These are phyloP conservation scores for Ennomos quercinarius DNA, from an alignment of 2,888 invertebrate genomes.

Conservation along the genomic window DNA sequence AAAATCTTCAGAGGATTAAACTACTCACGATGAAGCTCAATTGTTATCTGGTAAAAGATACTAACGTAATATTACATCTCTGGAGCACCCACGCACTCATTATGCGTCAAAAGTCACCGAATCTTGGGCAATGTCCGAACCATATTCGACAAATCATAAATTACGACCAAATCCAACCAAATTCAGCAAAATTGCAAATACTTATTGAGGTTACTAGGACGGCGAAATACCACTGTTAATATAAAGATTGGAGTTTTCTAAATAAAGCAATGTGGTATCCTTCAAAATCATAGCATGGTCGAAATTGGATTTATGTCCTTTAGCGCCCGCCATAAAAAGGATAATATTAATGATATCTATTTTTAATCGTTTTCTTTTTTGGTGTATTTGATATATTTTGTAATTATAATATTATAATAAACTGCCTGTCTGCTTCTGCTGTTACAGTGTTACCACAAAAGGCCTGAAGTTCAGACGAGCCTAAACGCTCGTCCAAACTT, in stretches of 20 bases:
- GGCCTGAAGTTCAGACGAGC: too few relatives aligned
- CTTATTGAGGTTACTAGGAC: conserved; percentile 39
- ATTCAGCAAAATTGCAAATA: conserved; percentile 46
- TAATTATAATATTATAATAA: too few relatives aligned
- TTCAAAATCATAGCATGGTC: conserved; percentile 6
- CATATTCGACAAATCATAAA: conserved; percentile 51
- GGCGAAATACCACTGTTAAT: conserved; percentile 26
- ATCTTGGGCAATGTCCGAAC: conserved; percentile 69
- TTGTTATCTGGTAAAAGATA: conserved; percentile 61
- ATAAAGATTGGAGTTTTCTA: conserved; percentile 35
- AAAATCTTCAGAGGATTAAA: conserved; percentile 30
- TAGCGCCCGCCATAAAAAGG: background rate
- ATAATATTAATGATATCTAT: too few relatives aligned
- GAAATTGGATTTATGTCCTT: background rate
- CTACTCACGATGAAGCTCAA: conserved; percentile 54
- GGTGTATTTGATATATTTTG: too few relatives aligned
- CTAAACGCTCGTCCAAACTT: too few relatives aligned
- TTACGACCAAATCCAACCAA: conserved; percentile 48
- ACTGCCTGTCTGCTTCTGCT: too few relatives aligned
- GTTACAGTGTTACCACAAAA: too few relatives aligned
- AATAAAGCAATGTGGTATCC: conserved; percentile 22
- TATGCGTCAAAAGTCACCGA: conserved; percentile 39
- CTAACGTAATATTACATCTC: conserved; percentile 58
- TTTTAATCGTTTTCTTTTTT: too few relatives aligned
- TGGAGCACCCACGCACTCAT: conserved; percentile 66